These are phyloP conservation scores for Portevinia maculata DNA, from an alignment of 2,888 invertebrate species.

Conservation along the genomic window DNA sequence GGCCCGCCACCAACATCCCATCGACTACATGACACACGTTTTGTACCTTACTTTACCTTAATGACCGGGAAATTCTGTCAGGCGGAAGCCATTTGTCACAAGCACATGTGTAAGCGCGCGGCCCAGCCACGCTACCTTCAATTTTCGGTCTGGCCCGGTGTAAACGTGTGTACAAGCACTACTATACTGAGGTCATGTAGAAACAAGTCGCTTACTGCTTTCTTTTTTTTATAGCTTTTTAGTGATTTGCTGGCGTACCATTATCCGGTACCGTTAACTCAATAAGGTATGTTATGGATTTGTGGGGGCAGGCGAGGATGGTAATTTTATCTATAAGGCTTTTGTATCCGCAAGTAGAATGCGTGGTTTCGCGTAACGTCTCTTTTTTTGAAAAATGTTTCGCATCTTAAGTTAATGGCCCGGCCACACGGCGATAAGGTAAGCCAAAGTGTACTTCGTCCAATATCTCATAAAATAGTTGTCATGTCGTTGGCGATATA, in stretches of 20 bases:
- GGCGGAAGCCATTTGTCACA: slow-evolving; percentile 72
- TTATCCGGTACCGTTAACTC: slow-evolving; percentile 34
- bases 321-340: slow-evolving; percentile 27
- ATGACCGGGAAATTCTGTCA: slow-evolving; percentile 70
- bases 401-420: slow-evolving; percentile 50
- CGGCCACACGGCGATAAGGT: slow-evolving; percentile 41
- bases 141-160: slow-evolving; percentile 3
- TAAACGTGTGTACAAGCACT: slow-evolving; percentile 9
- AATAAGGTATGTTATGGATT: slow-evolving; percentile 38
- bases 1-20: slow-evolving; percentile 1
- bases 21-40: slow-evolving; percentile 63
- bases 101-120: slow-evolving; percentile 59
- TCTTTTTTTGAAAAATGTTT: slow-evolving; percentile 33
- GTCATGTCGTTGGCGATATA: slow-evolving; percentile 6
- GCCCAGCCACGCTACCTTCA: slow-evolving; percentile 1
- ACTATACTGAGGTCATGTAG: slow-evolving; percentile 5
- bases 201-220: slow-evolving; percentile 16
- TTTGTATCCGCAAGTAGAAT: slow-evolving; percentile 23
- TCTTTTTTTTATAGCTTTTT: slow-evolving; percentile 11
- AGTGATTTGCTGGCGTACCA: slow-evolving; percentile 45
- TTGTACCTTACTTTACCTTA: slow-evolving; percentile 70
- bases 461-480: slow-evolving; percentile 56
- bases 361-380: slow-evolving; percentile 22
- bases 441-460: slow-evolving; percentile 16
- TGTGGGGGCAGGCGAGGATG: not conserved